These are phyloP conservation scores for Conus betulinus DNA, from an alignment of 1,140 invertebrate genomes.

Conservation along the genomic window DNA sequence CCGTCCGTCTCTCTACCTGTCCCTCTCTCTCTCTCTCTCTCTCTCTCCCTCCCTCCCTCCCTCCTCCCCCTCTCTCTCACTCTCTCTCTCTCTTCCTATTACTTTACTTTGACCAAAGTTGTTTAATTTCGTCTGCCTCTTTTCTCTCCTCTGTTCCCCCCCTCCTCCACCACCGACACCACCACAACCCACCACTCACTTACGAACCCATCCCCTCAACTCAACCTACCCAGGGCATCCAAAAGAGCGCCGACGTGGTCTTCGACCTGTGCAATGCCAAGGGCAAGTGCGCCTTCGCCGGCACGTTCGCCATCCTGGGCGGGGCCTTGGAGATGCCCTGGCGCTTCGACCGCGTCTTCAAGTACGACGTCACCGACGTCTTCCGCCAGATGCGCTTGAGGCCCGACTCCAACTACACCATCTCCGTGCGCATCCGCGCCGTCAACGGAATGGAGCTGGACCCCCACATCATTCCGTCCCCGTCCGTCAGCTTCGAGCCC, in stretches of 20 bases:
- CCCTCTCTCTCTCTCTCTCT: too few relatives aligned
- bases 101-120: too few relatives aligned
- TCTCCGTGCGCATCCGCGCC: constrained; percentile 18
- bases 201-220: constrained; percentile 10
- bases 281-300: constrained; percentile 38
- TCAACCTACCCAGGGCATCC: constrained; percentile 23
- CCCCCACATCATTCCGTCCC: neutral
- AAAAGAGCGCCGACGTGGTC: constrained; percentile 31
- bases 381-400: constrained; percentile 31
- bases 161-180: too few relatives aligned
- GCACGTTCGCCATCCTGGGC: constrained; percentile 45
- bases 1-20: too few relatives aligned
- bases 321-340: constrained; percentile 51
- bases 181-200: neutral
- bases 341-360: constrained; percentile 47
- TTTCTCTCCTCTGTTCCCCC: too few relatives aligned
- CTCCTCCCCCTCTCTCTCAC: too few relatives aligned
- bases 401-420: constrained; percentile 27
- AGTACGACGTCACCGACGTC: constrained; percentile 39
- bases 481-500: constrained; percentile 27
- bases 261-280: constrained; percentile 36
- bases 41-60: too few relatives aligned
- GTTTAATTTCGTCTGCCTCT: too few relatives aligned
- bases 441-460: constrained; percentile 29
- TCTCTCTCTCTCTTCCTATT: too few relatives aligned